These are phyloP conservation scores for Neofelis nebulosa DNA, from an alignment of 2,113 vertebrate genomes.

Conservation along the genomic window DNA sequence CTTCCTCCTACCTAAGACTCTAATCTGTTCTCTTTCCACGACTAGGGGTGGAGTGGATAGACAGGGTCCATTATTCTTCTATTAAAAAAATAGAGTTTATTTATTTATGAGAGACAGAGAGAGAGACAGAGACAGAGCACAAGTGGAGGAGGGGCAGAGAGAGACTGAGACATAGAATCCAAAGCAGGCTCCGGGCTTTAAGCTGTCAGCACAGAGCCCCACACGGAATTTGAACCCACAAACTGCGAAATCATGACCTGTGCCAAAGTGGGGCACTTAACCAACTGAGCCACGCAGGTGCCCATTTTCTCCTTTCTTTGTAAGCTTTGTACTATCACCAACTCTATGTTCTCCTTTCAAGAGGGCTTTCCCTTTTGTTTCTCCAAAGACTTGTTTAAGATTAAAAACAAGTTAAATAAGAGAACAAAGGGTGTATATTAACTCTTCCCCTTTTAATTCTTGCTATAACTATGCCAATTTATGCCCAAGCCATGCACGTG, in stretches of 20 bases:
- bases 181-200: too few species aligned
- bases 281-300: too few species aligned
- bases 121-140: too few species aligned
- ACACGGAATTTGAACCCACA: too few species aligned
- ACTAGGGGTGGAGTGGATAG: background rate
- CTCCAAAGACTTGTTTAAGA: background rate
- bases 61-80: background rate
- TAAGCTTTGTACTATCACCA: background rate
- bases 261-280: too few species aligned
- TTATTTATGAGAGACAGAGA: too few species aligned
- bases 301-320: background rate
- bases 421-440: background rate
- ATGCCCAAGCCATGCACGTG: background rate
- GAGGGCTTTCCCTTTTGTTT: constrained; percentile 6
- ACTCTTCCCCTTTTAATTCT: constrained; percentile 11
- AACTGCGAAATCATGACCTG: too few species aligned
- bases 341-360: constrained; percentile 18
- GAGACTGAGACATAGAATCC: too few species aligned
- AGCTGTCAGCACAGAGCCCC: too few species aligned
- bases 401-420: background rate
- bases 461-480: constrained; percentile 1
- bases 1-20: background rate
- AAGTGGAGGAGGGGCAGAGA: too few species aligned
- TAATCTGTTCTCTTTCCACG: background rate
- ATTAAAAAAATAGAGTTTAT: too few species aligned